Evolutionary conservation across 2,888 invertebrate genomes (phyloP).

Genomic region (Cepaea hortensis): DNA sequence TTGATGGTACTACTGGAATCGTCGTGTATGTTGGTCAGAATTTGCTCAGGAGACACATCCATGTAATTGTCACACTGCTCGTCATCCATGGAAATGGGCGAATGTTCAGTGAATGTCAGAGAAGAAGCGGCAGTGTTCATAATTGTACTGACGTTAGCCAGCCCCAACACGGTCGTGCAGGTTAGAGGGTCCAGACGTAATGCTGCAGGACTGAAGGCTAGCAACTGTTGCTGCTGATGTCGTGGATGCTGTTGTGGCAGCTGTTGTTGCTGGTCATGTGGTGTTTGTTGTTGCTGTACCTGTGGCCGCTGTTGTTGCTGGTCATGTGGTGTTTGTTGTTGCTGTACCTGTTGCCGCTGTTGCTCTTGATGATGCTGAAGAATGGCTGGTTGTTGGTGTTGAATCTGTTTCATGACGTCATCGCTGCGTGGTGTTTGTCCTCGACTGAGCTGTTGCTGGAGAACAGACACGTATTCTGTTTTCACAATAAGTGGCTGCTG

Average conservation of each 20-base stretch:
- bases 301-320: slow-evolving; percentile 27
- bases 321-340: slow-evolving; percentile 24
- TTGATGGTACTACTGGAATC: slow-evolving; percentile 17
- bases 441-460: slow-evolving; percentile 25
- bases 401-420: neutral
- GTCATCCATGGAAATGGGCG: slow-evolving; percentile 25
- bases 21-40: neutral
- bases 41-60: slow-evolving; percentile 27
- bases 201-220: slow-evolving; percentile 6
- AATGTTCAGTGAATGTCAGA: slow-evolving; percentile 39
- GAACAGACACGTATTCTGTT: slow-evolving; percentile 31
- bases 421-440: neutral
- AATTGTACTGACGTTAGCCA: slow-evolving; percentile 14
- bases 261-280: neutral
- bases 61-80: slow-evolving; percentile 32
- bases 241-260: neutral
- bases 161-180: slow-evolving; percentile 1
- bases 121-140: neutral
- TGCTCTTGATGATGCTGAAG: slow-evolving; percentile 22
- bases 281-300: neutral
- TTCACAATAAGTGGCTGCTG: slow-evolving; percentile 12
- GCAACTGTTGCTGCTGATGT: neutral
- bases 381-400: slow-evolving; percentile 32
- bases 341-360: slow-evolving; percentile 11
- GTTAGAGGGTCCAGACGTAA: slow-evolving; percentile 14